These are phyloP conservation scores for Chaetogeoica ovagalla DNA, from an alignment of 2,888 invertebrate genomes.

Conservation along the genomic window DNA sequence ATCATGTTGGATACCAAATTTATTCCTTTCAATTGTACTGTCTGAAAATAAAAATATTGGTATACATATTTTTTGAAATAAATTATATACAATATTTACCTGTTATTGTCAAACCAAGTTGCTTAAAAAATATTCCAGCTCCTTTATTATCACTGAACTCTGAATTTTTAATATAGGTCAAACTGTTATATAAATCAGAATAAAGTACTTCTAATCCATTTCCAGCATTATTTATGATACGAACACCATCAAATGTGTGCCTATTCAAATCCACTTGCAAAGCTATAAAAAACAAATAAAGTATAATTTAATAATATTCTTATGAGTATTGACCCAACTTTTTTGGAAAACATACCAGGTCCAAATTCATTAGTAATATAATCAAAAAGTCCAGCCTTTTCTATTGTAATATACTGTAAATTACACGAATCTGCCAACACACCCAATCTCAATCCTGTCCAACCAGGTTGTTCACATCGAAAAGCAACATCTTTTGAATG, in stretches of 20 bases:
- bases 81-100: slow-evolving; percentile 56
- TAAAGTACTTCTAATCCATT: slow-evolving; percentile 93
- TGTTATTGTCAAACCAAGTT: slow-evolving; percentile 78
- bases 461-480: slow-evolving; percentile 85
- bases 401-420: slow-evolving; percentile 83
- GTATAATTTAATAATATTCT: background rate
- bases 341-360: slow-evolving; percentile 62
- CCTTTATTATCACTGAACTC: slow-evolving; percentile 83
- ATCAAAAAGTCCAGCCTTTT: slow-evolving; percentile 91
- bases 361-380: slow-evolving; percentile 85
- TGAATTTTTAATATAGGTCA: slow-evolving; percentile 80
- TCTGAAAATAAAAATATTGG: slow-evolving; percentile 60
- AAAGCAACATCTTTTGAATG: slow-evolving; percentile 88
- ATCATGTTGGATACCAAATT: slow-evolving; percentile 86
- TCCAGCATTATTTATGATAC: slow-evolving; percentile 81
- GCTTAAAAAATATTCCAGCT: slow-evolving; percentile 87
- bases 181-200: slow-evolving; percentile 88
- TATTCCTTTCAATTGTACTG: slow-evolving; percentile 80
- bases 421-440: slow-evolving; percentile 84
- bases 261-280: slow-evolving; percentile 84
- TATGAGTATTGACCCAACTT: too few relatives aligned
- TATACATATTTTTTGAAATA: slow-evolving; percentile 10
- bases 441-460: slow-evolving; percentile 92
- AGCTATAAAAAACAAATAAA: slow-evolving; percentile 61
- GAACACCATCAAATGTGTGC: slow-evolving; percentile 79